A percentile compares a stretch with the other conserved stretches of the same genome.
phyloP scores from a whole-genome alignment of 1,140 invertebrate genomes.

The Pseudachorutes palmiensis region DNA sequence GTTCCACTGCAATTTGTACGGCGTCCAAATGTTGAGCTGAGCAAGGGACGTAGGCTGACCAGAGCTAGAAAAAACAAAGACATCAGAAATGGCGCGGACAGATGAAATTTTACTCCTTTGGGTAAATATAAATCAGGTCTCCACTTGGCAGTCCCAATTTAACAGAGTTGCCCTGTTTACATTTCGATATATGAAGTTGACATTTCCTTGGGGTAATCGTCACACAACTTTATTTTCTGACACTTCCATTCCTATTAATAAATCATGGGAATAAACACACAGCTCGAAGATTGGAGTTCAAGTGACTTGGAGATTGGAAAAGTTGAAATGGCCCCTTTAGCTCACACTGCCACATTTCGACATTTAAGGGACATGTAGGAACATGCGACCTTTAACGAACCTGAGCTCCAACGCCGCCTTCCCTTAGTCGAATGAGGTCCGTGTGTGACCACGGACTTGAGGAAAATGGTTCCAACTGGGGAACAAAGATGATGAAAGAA shows the following conservation, averaged over 20 bases:
- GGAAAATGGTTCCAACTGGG: conserved; percentile 64
- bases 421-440: conserved; percentile 39
- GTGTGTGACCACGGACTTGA: conserved; percentile 78
- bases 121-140: background rate
- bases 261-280: too few relatives aligned
- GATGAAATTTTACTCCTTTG: background rate
- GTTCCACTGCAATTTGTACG: conserved; percentile 73
- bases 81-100: background rate
- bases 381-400: conserved; percentile 19
- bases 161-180: background rate
- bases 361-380: background rate
- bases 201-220: background rate
- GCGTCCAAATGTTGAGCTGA: conserved; percentile 73
- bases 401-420: conserved; percentile 41
- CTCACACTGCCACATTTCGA: too few relatives aligned
- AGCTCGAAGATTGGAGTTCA: conserved; percentile 1
- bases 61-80: conserved; percentile 43
- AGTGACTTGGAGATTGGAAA: too few relatives aligned
- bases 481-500: conserved; percentile 7
- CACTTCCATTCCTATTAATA: background rate
- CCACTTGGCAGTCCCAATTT: background rate
- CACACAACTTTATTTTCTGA: background rate
- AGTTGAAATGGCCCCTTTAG: too few relatives aligned
- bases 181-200: background rate
- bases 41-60: conserved; percentile 49